Conservation (phyloP, 1,140 invertebrate genomes). For the Drosophila lowei region DNA sequence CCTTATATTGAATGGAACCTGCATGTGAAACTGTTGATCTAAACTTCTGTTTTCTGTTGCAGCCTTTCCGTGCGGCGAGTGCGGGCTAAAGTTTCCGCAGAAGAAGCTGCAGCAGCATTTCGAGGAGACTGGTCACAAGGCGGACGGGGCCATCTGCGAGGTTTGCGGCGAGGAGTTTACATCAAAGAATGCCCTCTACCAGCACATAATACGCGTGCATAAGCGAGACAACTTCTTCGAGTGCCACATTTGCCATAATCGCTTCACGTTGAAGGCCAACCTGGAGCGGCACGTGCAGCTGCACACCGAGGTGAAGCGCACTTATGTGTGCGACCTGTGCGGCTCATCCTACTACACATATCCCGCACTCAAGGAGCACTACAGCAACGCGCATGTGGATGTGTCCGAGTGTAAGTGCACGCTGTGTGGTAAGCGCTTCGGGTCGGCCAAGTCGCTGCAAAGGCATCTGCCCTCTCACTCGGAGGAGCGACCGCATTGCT, state of each 20-base stretch:
- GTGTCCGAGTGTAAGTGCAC: constrained; percentile 79
- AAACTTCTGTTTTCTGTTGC: not conserved
- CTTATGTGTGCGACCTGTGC: constrained; percentile 81
- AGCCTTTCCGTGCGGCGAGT: constrained; percentile 80
- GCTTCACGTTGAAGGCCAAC: constrained; percentile 81
- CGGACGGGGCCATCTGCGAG: constrained; percentile 81
- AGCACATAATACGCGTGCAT: constrained; percentile 80
- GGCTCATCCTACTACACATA: constrained; percentile 83
- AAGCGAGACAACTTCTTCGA: constrained; percentile 82
- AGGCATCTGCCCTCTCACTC: constrained; percentile 94
- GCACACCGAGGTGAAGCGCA: constrained; percentile 81
- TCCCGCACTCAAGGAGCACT: constrained; percentile 81
- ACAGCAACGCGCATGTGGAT: constrained; percentile 80
- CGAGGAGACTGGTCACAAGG: constrained; percentile 78
- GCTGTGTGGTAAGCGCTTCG: constrained; percentile 78
- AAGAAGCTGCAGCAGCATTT: constrained; percentile 82
- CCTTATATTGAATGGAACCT: not conserved
- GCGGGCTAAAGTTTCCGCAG: constrained; percentile 72
- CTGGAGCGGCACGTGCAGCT: constrained; percentile 82
- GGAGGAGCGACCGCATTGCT: constrained; percentile 93
- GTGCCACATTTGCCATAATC: constrained; percentile 83
- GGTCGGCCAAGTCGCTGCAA: constrained; percentile 84
- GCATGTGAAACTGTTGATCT: not conserved
- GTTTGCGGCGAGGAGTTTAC: constrained; percentile 77
- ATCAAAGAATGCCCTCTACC: constrained; percentile 76